Percentiles rank a stretch among this genome's conserved stretches.
phyloP scores from a whole-genome alignment of 2,797 vertebrate species.

The Dryobates pubescens region DNA sequence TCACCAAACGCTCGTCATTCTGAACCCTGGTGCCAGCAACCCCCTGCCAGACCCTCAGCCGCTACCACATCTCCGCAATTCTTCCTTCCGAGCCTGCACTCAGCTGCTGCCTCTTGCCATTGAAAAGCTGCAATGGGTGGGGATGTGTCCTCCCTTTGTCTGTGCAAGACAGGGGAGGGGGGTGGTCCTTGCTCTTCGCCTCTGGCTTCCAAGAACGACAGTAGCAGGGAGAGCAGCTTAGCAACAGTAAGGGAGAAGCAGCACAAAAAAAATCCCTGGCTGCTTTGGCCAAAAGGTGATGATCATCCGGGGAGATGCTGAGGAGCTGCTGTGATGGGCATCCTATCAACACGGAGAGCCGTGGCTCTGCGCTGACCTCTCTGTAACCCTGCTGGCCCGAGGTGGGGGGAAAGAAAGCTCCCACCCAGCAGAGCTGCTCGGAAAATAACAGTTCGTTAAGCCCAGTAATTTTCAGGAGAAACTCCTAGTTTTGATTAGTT shows the following conservation, averaged over 20 bases:
- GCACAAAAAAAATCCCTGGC: neutral
- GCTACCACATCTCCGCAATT: accelerated
- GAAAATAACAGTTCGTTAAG: neutral
- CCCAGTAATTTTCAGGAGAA: neutral
- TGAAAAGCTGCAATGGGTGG: neutral
- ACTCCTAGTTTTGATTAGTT: slow-evolving; percentile 2
- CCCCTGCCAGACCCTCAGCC: neutral
- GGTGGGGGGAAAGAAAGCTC: neutral
- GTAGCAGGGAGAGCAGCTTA: neutral
- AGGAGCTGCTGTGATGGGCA: neutral
- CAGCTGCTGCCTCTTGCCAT: neutral
- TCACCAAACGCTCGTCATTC: neutral
- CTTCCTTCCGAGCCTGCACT: neutral
- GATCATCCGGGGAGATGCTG: neutral
- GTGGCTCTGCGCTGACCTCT: neutral
- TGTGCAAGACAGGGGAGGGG: neutral
- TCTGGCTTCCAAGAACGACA: neutral
- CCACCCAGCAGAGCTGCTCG: neutral
- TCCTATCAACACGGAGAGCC: accelerated
- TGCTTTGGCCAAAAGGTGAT: neutral
- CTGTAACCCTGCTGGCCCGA: neutral
- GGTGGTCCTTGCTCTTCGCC: neutral
- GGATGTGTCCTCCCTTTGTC: neutral
- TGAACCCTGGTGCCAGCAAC: neutral
- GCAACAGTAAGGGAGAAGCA: neutral